These are phyloP conservation scores for Sarcophaga peregrina DNA, from an alignment of 1,140 invertebrate species.

Conservation along the genomic window DNA sequence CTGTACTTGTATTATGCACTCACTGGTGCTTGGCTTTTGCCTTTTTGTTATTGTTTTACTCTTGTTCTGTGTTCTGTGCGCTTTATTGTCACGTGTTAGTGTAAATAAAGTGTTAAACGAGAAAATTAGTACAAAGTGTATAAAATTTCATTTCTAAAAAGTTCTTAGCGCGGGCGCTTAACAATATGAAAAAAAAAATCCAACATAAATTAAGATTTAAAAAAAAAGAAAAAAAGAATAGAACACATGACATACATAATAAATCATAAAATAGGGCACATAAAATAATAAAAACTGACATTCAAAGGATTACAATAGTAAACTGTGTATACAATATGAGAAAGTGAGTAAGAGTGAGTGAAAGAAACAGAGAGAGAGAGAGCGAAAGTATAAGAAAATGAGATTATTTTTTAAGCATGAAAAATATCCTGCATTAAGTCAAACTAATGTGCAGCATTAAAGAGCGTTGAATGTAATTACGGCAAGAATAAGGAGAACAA, in stretches of 20 bases:
- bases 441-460: no score
- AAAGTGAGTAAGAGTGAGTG: no score
- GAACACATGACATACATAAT: not conserved
- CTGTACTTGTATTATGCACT: no score
- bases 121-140: not conserved
- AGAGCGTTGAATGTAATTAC: no score
- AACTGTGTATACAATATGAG: no score
- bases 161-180: slow-evolving; percentile 8
- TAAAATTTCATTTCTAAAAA: not conserved
- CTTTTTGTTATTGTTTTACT: no score
- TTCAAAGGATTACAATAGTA: not conserved
- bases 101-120: not conserved
- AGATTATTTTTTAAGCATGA: no score
- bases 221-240: not conserved
- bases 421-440: no score
- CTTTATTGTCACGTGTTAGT: slow-evolving; percentile 8
- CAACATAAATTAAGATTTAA: slow-evolving; percentile 21
- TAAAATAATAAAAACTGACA: slow-evolving; percentile 3
- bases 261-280: slow-evolving; percentile 7
- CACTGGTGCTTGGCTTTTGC: no score
- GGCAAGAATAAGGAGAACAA: not conserved
- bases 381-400: no score
- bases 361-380: no score
- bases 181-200: not conserved
- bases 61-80: not conserved